These are phyloP conservation scores for Limnephilus auricula DNA, from an alignment of 2,888 invertebrate genomes.

Conservation along the genomic window DNA sequence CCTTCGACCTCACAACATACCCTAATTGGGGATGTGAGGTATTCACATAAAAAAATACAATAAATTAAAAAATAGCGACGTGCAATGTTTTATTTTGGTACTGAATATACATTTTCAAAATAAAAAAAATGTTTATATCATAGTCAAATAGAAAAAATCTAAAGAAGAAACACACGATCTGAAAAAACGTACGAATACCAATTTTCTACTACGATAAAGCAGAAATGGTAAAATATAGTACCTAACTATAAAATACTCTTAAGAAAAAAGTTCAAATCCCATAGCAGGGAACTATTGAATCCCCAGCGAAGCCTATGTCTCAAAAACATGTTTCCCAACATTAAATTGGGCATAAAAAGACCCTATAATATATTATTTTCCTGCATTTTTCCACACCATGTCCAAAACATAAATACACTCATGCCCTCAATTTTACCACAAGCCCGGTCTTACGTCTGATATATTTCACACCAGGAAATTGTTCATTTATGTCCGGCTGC, in stretches of 20 bases:
- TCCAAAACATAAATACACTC: slow-evolving; percentile 18
- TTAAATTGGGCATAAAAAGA: background rate
- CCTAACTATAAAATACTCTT: background rate
- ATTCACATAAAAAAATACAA: too few relatives aligned
- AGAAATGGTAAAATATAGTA: background rate
- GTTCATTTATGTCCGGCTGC: slow-evolving; percentile 45
- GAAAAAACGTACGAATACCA: too few relatives aligned
- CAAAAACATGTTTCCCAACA: background rate
- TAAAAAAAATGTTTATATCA: too few relatives aligned
- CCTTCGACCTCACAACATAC: too few relatives aligned
- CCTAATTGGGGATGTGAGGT: too few relatives aligned
- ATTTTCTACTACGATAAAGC: too few relatives aligned
- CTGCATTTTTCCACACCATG: slow-evolving; percentile 10
- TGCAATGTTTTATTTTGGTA: too few relatives aligned
- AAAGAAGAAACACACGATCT: too few relatives aligned
- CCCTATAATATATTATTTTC: background rate
- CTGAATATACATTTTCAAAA: too few relatives aligned
- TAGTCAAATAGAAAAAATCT: too few relatives aligned
- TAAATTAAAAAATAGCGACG: too few relatives aligned
- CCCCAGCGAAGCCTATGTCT: background rate
- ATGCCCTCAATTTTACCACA: slow-evolving; percentile 2
- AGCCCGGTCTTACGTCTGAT: slow-evolving; percentile 3
- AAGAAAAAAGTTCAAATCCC: background rate
- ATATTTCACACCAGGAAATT: slow-evolving; percentile 30
- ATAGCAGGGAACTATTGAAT: background rate